Conservation (phyloP, 2,797 vertebrate species). For the Otus scops region DNA sequence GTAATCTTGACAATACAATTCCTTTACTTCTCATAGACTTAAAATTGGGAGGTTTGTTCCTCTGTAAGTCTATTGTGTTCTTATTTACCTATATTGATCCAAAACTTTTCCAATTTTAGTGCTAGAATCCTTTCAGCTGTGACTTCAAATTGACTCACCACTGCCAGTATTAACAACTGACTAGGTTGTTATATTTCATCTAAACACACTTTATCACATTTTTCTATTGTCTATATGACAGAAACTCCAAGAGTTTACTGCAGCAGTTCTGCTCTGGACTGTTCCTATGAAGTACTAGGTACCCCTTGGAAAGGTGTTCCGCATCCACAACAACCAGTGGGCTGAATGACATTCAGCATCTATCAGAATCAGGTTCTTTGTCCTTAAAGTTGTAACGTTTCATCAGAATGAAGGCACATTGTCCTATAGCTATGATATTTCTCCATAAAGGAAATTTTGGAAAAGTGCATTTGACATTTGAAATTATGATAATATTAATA, state of each 20-base stretch:
- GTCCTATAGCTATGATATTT: background rate
- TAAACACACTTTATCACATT: background rate
- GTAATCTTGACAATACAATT: background rate
- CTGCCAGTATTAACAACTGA: background rate
- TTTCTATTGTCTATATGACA: background rate
- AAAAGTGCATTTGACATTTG: background rate
- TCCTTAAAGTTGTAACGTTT: background rate
- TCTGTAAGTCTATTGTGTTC: background rate
- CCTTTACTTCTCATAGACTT: background rate
- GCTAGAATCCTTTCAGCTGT: background rate
- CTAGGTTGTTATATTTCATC: background rate
- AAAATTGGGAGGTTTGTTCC: background rate
- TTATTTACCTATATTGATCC: constrained; percentile 29
- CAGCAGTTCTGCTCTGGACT: background rate
- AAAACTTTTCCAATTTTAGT: constrained; percentile 39
- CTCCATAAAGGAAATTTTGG: background rate
- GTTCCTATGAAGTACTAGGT: background rate
- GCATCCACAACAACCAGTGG: background rate
- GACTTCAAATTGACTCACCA: background rate
- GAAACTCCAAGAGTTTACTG: background rate
- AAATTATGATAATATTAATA: background rate
- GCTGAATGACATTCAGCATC: background rate
- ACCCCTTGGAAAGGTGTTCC: background rate
- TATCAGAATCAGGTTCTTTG: background rate
- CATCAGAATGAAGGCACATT: background rate